These are phyloP conservation scores for Borostomias antarcticus DNA, from an alignment of 2,797 vertebrate genomes.

Conservation along the genomic window DNA sequence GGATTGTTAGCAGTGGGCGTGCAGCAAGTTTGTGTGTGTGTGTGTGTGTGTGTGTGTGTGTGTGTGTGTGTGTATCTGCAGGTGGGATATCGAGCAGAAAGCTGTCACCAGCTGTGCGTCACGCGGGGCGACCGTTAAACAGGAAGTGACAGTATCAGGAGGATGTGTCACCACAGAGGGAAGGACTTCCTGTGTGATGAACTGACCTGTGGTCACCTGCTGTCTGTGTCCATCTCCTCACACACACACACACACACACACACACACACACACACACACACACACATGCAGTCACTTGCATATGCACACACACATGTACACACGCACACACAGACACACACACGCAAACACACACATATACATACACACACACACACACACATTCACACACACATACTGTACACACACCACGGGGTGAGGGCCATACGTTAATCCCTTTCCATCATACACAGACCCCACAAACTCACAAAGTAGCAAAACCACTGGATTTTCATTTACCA, in stretches of 20 bases:
- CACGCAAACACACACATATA: neutral
- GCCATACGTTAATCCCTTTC: neutral
- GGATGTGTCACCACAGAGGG: neutral
- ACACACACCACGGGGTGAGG: neutral
- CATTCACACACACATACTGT: too few relatives aligned
- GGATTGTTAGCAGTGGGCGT: too few relatives aligned
- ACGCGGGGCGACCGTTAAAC: neutral
- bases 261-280: slow-evolving; percentile 2
- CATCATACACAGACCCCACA: neutral
- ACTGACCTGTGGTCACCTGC: slow-evolving; percentile 3
- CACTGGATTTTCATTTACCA: neutral
- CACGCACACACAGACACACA: slow-evolving; percentile 3
- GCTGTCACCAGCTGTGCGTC: neutral
- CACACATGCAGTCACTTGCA: neutral
- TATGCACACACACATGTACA: neutral
- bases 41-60: neutral
- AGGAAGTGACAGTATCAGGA: neutral
- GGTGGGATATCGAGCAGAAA: neutral
- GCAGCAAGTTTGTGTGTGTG: too few relatives aligned
- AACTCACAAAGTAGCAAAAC: too few relatives aligned
- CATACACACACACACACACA: slow-evolving; percentile 6
- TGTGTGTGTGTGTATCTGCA: neutral
- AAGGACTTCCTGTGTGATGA: neutral
- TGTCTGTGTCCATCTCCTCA: slow-evolving; percentile 2
- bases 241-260: slow-evolving; percentile 2